Evolutionary conservation across 2,113 vertebrate genomes (phyloP), one percentile per base, ranked within the genome.

Genomic region (Strix aluco): DNA sequence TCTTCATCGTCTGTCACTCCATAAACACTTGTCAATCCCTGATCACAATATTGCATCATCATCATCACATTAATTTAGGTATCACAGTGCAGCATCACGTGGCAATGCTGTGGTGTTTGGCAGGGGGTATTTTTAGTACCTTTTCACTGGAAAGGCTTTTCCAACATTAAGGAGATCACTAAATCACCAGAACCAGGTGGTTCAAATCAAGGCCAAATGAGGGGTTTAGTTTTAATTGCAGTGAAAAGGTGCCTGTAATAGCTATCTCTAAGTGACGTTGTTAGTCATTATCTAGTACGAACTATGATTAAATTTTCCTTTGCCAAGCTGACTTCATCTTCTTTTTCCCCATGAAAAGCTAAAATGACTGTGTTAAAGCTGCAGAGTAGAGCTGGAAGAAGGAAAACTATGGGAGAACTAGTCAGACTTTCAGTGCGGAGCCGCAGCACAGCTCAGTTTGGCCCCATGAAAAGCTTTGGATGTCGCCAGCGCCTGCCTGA

Each of bases 361-460:
- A 30, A 73, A 77, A 25, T 4, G 15, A 26, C 42, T 52, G 10
- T 20, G 27, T 73, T 49, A 38, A 36, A 52, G 21, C 32, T 71
- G 46, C 59, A 32, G 49, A 29, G 13, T 30, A 58, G 66, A 69
- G 73, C 47, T 57, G 73, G 67, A 85, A 58, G 66, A 55, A 96
- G 98, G 85, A 98, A 98, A 34, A 98, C 98, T 46, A 96, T 98
- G 98, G 98, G 98, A 94, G 98, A 92, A 85, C 80, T 93, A 90
- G 90, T 66, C n/a, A 95, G 72, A 32, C 83, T 96, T 8, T 85
- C 74, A 8, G 88, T 94, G 30, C 55, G 98, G 54, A 99, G 98
- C 92, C 98, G 97, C 95, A 98, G 98, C 92, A 97, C 97, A 9
- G 98, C 99, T 87, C 97, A 97, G 63, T 95, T 98, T 78, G 98